These are phyloP conservation scores for Latrodectus elegans DNA, from an alignment of 2,888 invertebrate species.

Conservation along the genomic window DNA sequence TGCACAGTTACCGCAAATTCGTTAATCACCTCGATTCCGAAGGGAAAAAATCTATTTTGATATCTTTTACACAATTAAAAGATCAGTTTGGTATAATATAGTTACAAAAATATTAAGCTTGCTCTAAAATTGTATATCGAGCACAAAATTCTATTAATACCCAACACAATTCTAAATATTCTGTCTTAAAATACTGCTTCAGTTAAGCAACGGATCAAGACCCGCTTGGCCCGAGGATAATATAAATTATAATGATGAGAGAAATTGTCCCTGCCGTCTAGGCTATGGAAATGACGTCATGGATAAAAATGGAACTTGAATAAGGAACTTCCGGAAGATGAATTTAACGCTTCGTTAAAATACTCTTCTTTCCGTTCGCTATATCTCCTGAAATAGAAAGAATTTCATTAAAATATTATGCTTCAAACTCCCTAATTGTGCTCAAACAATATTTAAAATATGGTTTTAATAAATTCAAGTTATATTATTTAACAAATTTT, in stretches of 20 bases:
- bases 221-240: conserved; percentile 63
- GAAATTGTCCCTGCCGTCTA: conserved; percentile 58
- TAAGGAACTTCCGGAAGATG: conserved; percentile 22
- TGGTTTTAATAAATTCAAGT: too few species aligned
- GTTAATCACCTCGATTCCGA: too few species aligned
- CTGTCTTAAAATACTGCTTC: neutral
- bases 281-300: conserved; percentile 49
- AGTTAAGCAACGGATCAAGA: conserved; percentile 50
- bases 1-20: conserved; percentile 41
- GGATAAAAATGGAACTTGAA: conserved; percentile 45
- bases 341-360: conserved; percentile 3
- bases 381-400: conserved; percentile 31
- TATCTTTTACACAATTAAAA: too few species aligned
- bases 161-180: neutral
- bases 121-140: too few species aligned
- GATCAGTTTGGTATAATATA: too few species aligned
- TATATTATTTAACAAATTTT: too few species aligned
- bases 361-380: conserved; percentile 6
- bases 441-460: too few species aligned
- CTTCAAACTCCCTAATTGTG: too few species aligned
- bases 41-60: too few species aligned
- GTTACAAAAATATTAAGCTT: neutral
- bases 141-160: too few species aligned
- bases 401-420: too few species aligned
- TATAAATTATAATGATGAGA: conserved; percentile 39